phyloP scores from a whole-genome alignment of 2,113 vertebrate species.

The Neoarius graeffei region DNA sequence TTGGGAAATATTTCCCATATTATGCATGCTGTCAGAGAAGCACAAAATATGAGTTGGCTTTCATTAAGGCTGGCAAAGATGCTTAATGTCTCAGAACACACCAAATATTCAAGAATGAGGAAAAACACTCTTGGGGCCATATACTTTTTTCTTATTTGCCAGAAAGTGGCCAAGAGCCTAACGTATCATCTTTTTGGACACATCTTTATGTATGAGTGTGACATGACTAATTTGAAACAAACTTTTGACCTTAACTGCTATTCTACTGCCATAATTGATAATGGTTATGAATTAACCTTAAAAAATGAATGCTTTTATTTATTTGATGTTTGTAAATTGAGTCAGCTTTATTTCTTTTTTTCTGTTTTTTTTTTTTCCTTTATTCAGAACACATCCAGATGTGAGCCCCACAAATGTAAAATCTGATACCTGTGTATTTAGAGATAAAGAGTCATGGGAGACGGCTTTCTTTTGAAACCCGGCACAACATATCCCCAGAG shows the following conservation, averaged over 20 bases:
- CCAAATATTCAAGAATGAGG: constrained; percentile 7
- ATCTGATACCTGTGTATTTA: constrained; percentile 47
- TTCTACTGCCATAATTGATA: constrained; percentile 30
- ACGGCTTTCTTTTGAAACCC: constrained; percentile 48
- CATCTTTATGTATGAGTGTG: background rate
- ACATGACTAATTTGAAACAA: constrained; percentile 14
- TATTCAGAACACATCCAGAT: constrained; percentile 47
- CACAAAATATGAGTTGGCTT: constrained; percentile 9
- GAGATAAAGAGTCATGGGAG: constrained; percentile 41
- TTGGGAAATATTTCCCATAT: background rate
- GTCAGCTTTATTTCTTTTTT: background rate
- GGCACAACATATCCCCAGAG: constrained; percentile 35
- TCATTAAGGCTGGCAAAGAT: background rate
- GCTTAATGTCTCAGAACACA: background rate
- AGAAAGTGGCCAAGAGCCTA: background rate
- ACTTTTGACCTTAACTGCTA: constrained; percentile 1
- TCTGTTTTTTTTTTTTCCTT: constrained; percentile 18
- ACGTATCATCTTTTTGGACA: constrained; percentile 22
- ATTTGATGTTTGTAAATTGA: constrained; percentile 38
- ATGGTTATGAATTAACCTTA: constrained; percentile 24
- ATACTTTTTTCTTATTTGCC: constrained; percentile 1
- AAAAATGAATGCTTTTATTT: constrained; percentile 33
- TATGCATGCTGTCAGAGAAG: background rate
- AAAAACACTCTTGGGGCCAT: background rate
- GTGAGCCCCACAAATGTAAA: constrained; percentile 45